A percentile compares a stretch with the other conserved stretches of the same genome.
phyloP scores from a whole-genome alignment of 1,140 invertebrate species.

The Agrypnia vestita region DNA sequence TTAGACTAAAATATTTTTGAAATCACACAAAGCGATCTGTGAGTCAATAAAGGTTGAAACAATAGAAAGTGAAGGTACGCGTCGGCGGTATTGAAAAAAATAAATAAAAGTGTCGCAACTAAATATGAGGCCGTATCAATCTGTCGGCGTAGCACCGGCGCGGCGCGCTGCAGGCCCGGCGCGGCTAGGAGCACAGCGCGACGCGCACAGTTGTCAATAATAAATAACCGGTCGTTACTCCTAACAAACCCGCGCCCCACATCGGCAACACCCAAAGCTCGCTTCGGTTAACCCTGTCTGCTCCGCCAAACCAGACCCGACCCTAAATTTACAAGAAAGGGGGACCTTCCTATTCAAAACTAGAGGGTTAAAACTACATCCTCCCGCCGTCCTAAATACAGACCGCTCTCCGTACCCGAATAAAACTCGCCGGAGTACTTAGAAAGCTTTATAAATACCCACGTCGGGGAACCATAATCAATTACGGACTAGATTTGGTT shows the following conservation, averaged over 20 bases:
- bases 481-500: constrained; percentile 61
- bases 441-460: constrained; percentile 54
- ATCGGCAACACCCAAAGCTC: constrained; percentile 51
- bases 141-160: neutral
- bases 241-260: constrained; percentile 47
- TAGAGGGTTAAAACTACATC: constrained; percentile 49
- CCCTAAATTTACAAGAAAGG: constrained; percentile 60
- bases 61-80: no score
- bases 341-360: constrained; percentile 48
- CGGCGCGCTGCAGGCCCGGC: constrained; percentile 2
- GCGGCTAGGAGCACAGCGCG: constrained; percentile 8
- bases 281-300: constrained; percentile 60
- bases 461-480: constrained; percentile 59
- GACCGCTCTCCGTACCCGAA: constrained; percentile 18
- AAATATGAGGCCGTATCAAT: constrained; percentile 11
- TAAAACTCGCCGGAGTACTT: constrained; percentile 30
- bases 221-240: constrained; percentile 58
- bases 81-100: no score
- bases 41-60: no score
- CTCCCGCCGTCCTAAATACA: constrained; percentile 36
- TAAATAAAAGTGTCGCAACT: neutral
- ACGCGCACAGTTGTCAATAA: constrained; percentile 57
- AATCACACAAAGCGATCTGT: no score
- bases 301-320: constrained; percentile 59
- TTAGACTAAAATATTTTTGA: no score